phyloP scores from a whole-genome alignment of 2,113 vertebrate genomes.

The Myotis davidii region DNA sequence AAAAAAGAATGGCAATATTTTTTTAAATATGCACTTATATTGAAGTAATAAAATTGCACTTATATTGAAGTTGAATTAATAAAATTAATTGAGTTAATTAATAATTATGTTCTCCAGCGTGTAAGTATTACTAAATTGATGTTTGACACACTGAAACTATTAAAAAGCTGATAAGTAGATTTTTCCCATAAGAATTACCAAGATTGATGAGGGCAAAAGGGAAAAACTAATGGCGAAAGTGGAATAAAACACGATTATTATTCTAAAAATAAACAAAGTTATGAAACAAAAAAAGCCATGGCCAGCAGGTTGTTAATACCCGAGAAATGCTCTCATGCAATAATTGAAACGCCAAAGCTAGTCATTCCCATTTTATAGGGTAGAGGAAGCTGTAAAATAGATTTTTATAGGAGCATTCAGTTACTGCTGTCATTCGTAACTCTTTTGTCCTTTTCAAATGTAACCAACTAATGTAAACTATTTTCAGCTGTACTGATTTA shows the following conservation, averaged over 20 bases:
- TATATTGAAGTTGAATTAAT: not conserved
- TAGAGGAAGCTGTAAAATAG: not conserved
- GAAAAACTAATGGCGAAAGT: constrained; percentile 31
- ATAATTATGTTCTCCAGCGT: not conserved
- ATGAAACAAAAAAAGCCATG: constrained; percentile 34
- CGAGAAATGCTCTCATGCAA: not conserved
- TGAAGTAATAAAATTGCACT: constrained; percentile 4
- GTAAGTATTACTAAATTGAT: constrained; percentile 44
- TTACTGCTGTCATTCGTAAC: constrained; percentile 31
- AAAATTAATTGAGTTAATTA: not conserved
- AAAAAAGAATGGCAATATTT: not conserved
- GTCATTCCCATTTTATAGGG: constrained; percentile 45
- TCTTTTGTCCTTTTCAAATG: constrained; percentile 52
- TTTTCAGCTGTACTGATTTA: constrained; percentile 54
- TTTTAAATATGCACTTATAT: not conserved
- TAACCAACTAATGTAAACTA: constrained; percentile 49
- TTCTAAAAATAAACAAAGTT: constrained; percentile 42
- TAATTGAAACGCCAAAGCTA: constrained; percentile 35
- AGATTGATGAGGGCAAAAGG: not conserved
- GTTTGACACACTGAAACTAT: not conserved
- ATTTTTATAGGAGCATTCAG: constrained; percentile 49
- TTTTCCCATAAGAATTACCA: constrained; percentile 42
- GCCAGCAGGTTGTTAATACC: constrained; percentile 3
- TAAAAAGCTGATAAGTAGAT: not conserved
- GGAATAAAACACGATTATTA: constrained; percentile 50